Base-by-base conservation (phyloP, 2,113 vertebrate genomes). In the Eclectus roratus region DNA sequence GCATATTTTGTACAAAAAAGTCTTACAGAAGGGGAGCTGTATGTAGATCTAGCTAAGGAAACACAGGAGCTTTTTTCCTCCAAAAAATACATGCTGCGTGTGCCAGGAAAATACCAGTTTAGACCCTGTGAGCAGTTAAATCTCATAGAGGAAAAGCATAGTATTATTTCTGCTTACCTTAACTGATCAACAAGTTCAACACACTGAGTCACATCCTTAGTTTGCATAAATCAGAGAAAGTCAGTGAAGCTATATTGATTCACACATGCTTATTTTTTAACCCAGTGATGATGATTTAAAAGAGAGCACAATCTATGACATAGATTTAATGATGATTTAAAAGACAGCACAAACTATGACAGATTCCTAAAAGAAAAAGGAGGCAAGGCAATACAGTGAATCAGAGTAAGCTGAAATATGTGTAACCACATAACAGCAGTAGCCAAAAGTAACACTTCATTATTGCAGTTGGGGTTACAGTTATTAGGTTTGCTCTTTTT, bases 401-500 rank as follows among this genome's bases (percentile, higher is more conserved):
- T 53, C 84, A 95, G n/a, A 95, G 35, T 64, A 88, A 94, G 85
- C 28, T 82, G 68, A 84, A 93, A 85, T 80, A 83, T 28, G 33
- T 43, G 47, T 66, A 88, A 95, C 88, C 82, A 84, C 69, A 64
- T 24, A 88, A 49, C n/a, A 43, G 49, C n/a, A 46, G 31, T 13
- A 70, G 55, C 79, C 96, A 96, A 89, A 97, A 93, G 94, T 96
- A 97, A 93, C 88, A 95, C 81, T 95, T 96, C 87, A 93, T 88
- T 95, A 80, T 29, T 93, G 50, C 41, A 65, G 41, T 93, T 94
- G 60, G 80, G 15, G 1, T 89, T 96, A 65, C 20, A 68, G 47
- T 73, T 94, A 85, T 76, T 85, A 85, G 74, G 6, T 90, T 97
- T 92, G 15, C 39, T 91, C 61, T 81, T 81, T 91, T 93, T 94